Evolutionary conservation across 2,888 invertebrate genomes (phyloP).

Genomic region (Eristalinus sepulchralis): DNA sequence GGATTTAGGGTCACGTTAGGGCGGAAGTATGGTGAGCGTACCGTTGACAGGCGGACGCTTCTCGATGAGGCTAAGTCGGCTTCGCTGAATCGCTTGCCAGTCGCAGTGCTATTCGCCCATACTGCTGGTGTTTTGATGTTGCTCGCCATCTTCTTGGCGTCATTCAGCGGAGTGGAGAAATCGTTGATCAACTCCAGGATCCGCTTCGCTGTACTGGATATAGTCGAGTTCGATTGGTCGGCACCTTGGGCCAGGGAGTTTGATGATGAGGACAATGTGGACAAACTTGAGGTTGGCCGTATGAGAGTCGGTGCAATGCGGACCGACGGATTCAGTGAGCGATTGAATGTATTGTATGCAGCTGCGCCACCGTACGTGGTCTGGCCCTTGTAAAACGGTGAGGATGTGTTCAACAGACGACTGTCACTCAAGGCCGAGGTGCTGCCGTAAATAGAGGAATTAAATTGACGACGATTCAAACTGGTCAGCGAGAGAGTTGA

Average conservation of each 20-base stretch:
- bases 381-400: slow-evolving; percentile 89
- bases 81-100: slow-evolving; percentile 74
- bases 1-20: slow-evolving; percentile 73
- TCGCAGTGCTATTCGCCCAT: slow-evolving; percentile 54
- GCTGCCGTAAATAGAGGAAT: slow-evolving; percentile 80
- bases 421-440: slow-evolving; percentile 80
- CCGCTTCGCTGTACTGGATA: slow-evolving; percentile 86
- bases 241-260: slow-evolving; percentile 72
- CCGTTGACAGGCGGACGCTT: slow-evolving; percentile 74
- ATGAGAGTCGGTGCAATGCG: slow-evolving; percentile 76
- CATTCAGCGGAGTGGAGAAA: slow-evolving; percentile 89
- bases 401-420: slow-evolving; percentile 79
- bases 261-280: slow-evolving; percentile 75
- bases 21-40: slow-evolving; percentile 75
- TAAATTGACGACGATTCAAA: slow-evolving; percentile 78
- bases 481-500: slow-evolving; percentile 80
- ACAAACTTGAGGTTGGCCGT: slow-evolving; percentile 77
- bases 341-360: slow-evolving; percentile 82
- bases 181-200: slow-evolving; percentile 91
- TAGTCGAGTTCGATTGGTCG: slow-evolving; percentile 66
- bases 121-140: slow-evolving; percentile 75
- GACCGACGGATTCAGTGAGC: slow-evolving; percentile 76
- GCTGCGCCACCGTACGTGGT: slow-evolving; percentile 90
- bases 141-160: slow-evolving; percentile 89
- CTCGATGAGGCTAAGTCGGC: slow-evolving; percentile 74